A percentile compares a stretch with the other conserved stretches of the same genome.
Evolutionary conservation across 2,113 vertebrate species (phyloP).

Genomic region (Lagopus leucura): DNA sequence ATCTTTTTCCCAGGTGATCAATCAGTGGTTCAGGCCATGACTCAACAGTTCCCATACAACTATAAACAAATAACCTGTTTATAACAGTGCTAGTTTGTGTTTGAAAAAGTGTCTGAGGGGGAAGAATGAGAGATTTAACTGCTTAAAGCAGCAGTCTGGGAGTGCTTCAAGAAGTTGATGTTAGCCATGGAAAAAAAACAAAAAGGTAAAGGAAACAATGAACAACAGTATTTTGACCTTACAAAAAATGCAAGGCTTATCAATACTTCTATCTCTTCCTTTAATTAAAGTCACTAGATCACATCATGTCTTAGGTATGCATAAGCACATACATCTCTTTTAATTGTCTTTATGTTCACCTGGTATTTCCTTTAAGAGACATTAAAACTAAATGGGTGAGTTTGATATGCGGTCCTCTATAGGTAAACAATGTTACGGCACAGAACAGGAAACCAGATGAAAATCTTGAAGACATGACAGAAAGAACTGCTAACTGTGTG

Average conservation of each 20-base stretch:
- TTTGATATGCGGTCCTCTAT: background rate
- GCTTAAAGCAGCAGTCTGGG: background rate
- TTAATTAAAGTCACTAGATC: background rate
- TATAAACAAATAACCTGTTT: background rate
- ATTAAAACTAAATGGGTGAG: background rate
- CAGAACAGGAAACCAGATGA: background rate
- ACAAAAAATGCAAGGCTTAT: background rate
- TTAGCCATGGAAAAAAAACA: background rate
- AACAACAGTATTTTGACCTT: background rate
- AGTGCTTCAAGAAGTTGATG: background rate
- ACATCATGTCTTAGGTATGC: background rate
- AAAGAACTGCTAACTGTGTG: background rate
- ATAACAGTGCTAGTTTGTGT: background rate
- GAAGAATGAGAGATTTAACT: background rate
- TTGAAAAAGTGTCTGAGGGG: background rate
- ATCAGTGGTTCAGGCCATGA: no score
- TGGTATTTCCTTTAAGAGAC: background rate
- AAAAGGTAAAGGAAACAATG: background rate
- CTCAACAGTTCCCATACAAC: no score
- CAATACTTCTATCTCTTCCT: background rate
- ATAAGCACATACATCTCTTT: background rate
- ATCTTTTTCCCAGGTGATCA: no score
- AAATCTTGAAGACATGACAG: background rate
- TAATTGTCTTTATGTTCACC: background rate
- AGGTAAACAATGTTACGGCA: background rate